A percentile compares a stretch with the other conserved stretches of the same genome.
phyloP scores from a whole-genome alignment of 2,113 vertebrate genomes.

The Cryptomyrus ogoouensis region DNA sequence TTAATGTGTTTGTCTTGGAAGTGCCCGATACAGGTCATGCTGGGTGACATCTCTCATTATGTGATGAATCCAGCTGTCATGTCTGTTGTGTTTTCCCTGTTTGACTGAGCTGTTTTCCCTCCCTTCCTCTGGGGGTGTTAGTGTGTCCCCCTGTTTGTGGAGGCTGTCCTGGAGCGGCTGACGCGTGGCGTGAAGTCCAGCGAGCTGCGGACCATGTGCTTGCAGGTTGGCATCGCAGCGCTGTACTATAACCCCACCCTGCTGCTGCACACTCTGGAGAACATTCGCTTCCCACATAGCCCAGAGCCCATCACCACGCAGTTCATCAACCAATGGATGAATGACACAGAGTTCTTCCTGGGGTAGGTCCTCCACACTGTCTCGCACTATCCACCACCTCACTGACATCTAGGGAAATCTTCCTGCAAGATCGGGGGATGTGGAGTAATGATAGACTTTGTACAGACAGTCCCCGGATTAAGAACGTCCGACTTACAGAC shows the following conservation, averaged over 20 bases:
- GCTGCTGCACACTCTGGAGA: constrained; percentile 85
- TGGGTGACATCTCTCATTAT: background rate
- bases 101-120: background rate
- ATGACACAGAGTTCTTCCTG: constrained; percentile 90
- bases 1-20: background rate
- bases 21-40: background rate
- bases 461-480: background rate
- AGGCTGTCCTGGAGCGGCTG: constrained; percentile 84
- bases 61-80: background rate
- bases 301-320: constrained; percentile 86
- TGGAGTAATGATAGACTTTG: background rate
- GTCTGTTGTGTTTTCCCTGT: background rate
- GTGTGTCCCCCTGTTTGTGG: constrained; percentile 91
- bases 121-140: constrained; percentile 33
- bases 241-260: constrained; percentile 88
- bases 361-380: constrained; percentile 61
- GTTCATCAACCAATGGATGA: constrained; percentile 99
- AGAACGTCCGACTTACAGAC: background rate
- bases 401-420: background rate
- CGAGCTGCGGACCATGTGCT: constrained; percentile 91
- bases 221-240: constrained; percentile 91
- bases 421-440: background rate
- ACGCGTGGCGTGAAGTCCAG: constrained; percentile 89
- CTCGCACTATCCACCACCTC: background rate
- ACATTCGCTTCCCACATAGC: constrained; percentile 81